Conservation (phyloP, 2,113 vertebrate species). For the Hemichromis elongatus region DNA sequence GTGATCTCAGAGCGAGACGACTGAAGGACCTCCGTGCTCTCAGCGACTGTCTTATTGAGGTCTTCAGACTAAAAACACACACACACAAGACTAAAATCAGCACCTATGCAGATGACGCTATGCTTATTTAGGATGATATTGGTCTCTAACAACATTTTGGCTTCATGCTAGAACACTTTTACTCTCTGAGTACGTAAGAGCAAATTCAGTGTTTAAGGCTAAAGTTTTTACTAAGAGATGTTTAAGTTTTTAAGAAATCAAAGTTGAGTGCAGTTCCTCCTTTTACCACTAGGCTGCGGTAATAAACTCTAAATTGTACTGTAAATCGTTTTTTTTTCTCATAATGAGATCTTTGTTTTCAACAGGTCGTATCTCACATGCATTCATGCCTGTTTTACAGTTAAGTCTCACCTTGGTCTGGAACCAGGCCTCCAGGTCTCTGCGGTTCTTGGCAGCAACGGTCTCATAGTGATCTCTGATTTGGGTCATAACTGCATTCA, state of each 20-base stretch:
- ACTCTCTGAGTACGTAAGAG: not conserved
- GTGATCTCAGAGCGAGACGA: conserved; percentile 71
- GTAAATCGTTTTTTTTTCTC: no score
- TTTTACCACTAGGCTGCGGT: not conserved
- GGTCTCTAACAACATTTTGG: no score
- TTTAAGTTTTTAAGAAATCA: not conserved
- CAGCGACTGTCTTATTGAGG: conserved; percentile 73
- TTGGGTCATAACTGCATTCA: conserved; percentile 56
- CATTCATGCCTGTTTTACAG: not conserved
- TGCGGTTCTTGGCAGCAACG: conserved; percentile 73
- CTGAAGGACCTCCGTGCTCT: conserved; percentile 70
- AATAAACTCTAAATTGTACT: not conserved
- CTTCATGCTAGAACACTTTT: not conserved
- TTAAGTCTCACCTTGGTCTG: conserved; percentile 18
- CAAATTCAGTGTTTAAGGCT: not conserved
- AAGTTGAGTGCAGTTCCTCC: not conserved
- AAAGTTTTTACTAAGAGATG: fast-evolving
- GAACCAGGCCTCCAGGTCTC: conserved; percentile 76
- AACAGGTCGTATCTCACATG: fast-evolving
- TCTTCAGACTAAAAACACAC: conserved; percentile 65
- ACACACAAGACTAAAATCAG: not conserved
- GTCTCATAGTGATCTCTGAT: conserved; percentile 82
- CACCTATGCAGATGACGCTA: not conserved
- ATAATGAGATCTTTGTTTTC: not conserved
- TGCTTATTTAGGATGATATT: not conserved